Evolutionary conservation across 2,797 vertebrate genomes (phyloP).

Genomic region (Melanotaenia pygmaea): DNA sequence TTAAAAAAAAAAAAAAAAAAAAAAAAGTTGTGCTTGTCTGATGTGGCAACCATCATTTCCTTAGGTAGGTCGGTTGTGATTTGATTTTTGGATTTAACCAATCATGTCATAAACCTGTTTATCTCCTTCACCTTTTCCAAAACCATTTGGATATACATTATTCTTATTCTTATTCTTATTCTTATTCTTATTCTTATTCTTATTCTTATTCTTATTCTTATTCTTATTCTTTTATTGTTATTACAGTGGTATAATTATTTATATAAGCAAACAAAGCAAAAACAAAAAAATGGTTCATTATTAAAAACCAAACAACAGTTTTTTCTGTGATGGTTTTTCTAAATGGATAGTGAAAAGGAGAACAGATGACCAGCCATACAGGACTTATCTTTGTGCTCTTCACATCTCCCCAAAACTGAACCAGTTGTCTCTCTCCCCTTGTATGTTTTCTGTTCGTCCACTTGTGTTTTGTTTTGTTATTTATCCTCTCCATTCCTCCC

Average conservation of each 20-base stretch:
- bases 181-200: background rate
- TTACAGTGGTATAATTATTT: background rate
- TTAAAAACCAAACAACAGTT: background rate
- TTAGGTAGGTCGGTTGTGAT: conserved; percentile 49
- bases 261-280: background rate
- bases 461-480: conserved; percentile 27
- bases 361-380: conserved; percentile 63
- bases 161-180: background rate
- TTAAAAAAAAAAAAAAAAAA: background rate
- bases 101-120: conserved; percentile 56
- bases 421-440: conserved; percentile 80
- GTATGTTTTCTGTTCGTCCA: conserved; percentile 70
- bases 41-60: conserved; percentile 70
- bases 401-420: conserved; percentile 69
- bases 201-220: background rate
- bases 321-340: conserved; percentile 14
- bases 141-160: conserved; percentile 52
- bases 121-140: conserved; percentile 75
- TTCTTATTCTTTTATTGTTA: background rate
- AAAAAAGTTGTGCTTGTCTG: background rate
- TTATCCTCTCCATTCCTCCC: conserved; percentile 36
- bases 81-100: conserved; percentile 53
- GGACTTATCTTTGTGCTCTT: conserved; percentile 70
- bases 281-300: background rate
- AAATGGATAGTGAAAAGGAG: conserved; percentile 87